These are phyloP conservation scores for Lomographa bimaculata DNA, from an alignment of 2,888 invertebrate species.

Conservation along the genomic window DNA sequence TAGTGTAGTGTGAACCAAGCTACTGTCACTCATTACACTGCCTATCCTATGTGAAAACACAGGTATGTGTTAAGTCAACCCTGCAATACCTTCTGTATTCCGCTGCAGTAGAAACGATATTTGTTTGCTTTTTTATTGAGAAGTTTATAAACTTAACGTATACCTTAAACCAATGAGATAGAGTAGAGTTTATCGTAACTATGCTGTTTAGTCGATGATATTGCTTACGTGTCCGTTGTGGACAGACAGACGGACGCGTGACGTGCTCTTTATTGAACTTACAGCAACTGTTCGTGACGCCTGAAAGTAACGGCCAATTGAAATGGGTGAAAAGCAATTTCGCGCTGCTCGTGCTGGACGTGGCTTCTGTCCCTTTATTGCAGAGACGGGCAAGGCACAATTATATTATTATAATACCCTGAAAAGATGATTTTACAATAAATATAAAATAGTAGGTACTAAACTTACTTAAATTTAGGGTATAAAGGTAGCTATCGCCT, in stretches of 20 bases:
- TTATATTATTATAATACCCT: too few relatives aligned
- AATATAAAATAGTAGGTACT: too few relatives aligned
- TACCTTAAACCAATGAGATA: conserved; percentile 20
- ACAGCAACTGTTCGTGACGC: conserved; percentile 35
- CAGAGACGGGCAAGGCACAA: too few relatives aligned
- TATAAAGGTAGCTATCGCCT: too few relatives aligned
- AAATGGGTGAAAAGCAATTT: conserved; percentile 15
- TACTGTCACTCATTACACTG: conserved; percentile 3
- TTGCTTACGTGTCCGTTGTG: conserved; percentile 58
- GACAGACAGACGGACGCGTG: conserved; percentile 45
- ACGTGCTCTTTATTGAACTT: conserved; percentile 59
- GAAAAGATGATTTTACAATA: too few relatives aligned
- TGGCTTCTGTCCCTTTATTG: too few relatives aligned
- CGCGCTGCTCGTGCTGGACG: neutral
- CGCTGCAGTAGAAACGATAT: conserved; percentile 4
- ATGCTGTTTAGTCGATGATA: conserved; percentile 46
- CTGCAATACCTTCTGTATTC: too few relatives aligned
- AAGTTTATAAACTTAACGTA: neutral
- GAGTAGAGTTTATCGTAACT: conserved; percentile 25
- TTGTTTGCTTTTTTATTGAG: conserved; percentile 2
- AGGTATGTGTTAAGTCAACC: conserved; percentile 52
- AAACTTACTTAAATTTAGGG: too few relatives aligned
- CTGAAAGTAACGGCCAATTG: conserved; percentile 24
- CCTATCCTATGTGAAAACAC: conserved; percentile 24
- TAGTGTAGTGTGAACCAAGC: too few relatives aligned